phyloP scores from a whole-genome alignment of 2,797 vertebrate species.

The Chiroxiphia lanceolata region DNA sequence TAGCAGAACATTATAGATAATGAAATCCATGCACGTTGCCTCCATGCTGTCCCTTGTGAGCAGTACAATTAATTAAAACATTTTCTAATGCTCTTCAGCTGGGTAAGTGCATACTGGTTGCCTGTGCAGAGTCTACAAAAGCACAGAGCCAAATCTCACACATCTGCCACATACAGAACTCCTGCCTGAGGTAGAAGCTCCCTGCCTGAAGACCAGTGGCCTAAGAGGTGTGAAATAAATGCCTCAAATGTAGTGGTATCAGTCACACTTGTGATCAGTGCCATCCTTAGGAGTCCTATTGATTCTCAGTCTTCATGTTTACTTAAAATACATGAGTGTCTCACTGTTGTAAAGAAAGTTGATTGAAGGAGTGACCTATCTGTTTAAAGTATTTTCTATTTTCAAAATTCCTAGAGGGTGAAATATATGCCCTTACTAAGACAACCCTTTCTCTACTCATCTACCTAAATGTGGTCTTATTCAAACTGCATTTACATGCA shows the following conservation, averaged over 20 bases:
- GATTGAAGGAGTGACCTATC: neutral
- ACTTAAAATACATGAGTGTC: neutral
- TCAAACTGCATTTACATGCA: neutral
- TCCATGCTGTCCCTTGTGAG: neutral
- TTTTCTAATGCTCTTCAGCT: neutral
- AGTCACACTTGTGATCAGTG: neutral
- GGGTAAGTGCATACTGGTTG: neutral
- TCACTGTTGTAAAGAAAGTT: fast-evolving
- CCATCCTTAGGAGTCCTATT: neutral
- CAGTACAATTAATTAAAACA: neutral
- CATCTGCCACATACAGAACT: fast-evolving
- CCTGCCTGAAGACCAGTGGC: neutral
- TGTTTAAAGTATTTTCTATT: neutral
- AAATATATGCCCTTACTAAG: neutral
- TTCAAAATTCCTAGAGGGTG: neutral
- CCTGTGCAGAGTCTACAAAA: neutral
- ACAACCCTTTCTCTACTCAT: neutral
- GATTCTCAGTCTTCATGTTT: neutral
- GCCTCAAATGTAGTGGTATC: neutral
- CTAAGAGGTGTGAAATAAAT: neutral
- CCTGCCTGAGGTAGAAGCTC: neutral
- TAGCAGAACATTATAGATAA: neutral
- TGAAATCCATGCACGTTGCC: neutral
- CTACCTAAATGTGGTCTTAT: neutral
- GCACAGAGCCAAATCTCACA: neutral